Evolutionary conservation across 2,113 vertebrate genomes (phyloP).

Genomic region (Sitta europaea): DNA sequence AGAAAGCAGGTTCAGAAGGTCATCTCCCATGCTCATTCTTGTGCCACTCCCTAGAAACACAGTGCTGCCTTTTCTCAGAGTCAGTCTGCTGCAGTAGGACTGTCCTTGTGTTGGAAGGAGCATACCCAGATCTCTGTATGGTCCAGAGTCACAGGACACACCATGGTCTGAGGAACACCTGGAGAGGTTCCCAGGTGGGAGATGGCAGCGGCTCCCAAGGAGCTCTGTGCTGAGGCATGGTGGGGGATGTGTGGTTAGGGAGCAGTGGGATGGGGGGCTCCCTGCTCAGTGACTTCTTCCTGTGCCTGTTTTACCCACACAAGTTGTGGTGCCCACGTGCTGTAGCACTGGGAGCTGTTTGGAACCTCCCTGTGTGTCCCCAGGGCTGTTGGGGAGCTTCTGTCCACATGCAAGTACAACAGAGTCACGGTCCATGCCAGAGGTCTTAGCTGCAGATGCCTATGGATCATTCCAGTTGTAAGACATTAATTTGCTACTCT

Average conservation of each 20-base stretch:
- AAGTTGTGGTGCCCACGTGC: background rate
- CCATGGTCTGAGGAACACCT: background rate
- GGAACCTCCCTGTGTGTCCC: background rate
- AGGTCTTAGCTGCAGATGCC: background rate
- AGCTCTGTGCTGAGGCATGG: background rate
- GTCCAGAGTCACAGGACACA: background rate
- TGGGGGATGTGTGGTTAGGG: background rate
- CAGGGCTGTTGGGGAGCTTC: background rate
- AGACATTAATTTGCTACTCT: background rate
- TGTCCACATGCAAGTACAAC: accelerated
- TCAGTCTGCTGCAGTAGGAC: background rate
- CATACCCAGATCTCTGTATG: background rate
- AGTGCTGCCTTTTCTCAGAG: background rate
- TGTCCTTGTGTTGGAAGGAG: background rate
- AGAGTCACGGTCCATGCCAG: accelerated
- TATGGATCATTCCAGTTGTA: background rate
- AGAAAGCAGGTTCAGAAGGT: background rate
- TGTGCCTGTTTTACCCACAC: accelerated
- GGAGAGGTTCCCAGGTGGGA: background rate
- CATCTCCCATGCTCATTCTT: accelerated
- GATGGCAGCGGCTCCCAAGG: background rate
- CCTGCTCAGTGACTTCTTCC: background rate
- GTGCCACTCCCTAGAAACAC: background rate
- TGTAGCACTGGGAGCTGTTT: background rate
- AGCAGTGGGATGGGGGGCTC: background rate